Percentiles rank a stretch among this genome's conserved stretches.
phyloP scores from a whole-genome alignment of 2,797 vertebrate species.

The Aotus griseimembra region DNA sequence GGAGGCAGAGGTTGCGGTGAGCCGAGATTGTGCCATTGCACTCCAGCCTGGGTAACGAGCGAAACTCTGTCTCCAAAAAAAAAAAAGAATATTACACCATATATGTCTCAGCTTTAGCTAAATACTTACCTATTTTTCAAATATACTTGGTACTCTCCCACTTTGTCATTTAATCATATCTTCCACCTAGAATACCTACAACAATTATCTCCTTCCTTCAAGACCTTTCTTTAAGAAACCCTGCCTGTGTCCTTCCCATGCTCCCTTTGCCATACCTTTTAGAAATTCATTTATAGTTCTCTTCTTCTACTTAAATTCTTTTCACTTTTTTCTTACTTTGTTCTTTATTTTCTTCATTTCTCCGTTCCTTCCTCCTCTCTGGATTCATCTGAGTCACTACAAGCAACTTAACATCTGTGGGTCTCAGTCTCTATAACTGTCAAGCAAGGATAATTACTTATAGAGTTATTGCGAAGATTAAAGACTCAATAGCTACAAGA shows the following conservation, averaged over 20 bases:
- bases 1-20: too few species aligned
- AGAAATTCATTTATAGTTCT: slow-evolving; percentile 44
- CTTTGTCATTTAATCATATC: not conserved
- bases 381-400: not conserved
- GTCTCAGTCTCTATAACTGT: not conserved
- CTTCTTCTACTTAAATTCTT: not conserved
- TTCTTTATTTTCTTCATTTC: not conserved
- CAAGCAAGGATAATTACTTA: not conserved
- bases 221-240: slow-evolving; percentile 8
- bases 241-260: not conserved
- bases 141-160: not conserved
- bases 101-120: not conserved
- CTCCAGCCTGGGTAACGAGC: too few species aligned
- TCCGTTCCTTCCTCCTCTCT: not conserved
- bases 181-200: not conserved
- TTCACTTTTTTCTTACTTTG: not conserved
- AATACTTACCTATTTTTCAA: not conserved
- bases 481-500: not conserved
- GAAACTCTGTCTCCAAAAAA: too few species aligned
- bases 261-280: not conserved
- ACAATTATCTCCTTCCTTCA: not conserved
- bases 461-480: not conserved
- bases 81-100: not conserved
- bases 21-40: too few species aligned
- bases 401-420: not conserved